These are phyloP conservation scores for Psittacara wagleri DNA, from an alignment of 2,113 vertebrate species.

Conservation along the genomic window DNA sequence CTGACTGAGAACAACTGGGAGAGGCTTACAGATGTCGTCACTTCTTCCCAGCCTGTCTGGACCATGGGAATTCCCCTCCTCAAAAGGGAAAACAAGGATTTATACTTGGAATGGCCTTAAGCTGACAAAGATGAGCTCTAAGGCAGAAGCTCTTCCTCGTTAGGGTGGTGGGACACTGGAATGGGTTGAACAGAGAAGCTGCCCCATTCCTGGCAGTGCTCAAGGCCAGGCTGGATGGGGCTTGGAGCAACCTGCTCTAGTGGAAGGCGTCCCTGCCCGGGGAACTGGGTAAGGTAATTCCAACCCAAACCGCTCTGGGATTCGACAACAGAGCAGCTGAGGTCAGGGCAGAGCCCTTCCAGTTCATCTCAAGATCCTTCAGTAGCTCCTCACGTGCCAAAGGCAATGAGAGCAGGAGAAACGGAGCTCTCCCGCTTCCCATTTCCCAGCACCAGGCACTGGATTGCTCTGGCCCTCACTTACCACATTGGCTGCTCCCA, in stretches of 20 bases:
- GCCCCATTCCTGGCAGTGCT: background rate
- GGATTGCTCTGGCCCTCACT: background rate
- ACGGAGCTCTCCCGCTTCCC: background rate
- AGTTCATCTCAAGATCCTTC: background rate
- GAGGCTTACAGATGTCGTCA: rapidly evolving
- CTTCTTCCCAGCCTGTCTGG: background rate
- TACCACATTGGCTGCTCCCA: background rate
- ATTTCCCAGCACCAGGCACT: background rate
- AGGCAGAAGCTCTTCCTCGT: background rate
- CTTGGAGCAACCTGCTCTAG: background rate
- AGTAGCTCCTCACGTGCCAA: rapidly evolving
- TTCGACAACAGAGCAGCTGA: background rate
- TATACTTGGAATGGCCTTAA: background rate
- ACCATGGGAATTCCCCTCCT: background rate
- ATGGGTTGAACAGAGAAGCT: background rate
- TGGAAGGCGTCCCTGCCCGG: background rate
- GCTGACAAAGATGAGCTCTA: background rate
- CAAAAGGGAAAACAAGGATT: background rate
- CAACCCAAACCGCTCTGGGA: background rate
- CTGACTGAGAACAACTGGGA: background rate
- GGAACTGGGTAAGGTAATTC: background rate
- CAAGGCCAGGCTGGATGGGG: background rate
- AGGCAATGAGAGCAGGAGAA: background rate
- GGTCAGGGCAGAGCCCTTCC: background rate
- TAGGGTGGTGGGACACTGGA: background rate